Conservation (phyloP, 2,797 vertebrate genomes). For the Gambelia wislizenii region DNA sequence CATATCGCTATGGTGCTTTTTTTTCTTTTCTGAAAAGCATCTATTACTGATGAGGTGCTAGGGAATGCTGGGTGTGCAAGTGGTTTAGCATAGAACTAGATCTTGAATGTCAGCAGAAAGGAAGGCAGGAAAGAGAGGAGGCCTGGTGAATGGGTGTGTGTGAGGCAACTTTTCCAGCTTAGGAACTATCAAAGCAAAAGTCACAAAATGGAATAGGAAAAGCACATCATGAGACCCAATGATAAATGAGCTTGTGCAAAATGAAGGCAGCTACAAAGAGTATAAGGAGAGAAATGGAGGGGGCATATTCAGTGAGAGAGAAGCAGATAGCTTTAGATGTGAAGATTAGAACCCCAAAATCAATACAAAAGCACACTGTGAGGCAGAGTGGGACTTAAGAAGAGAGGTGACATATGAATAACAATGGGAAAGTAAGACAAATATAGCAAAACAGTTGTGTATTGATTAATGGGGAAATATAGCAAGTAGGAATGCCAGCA, state of each 20-base stretch:
- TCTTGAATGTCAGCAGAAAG: no score
- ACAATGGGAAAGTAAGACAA: conserved; percentile 17
- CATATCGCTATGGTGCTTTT: no score
- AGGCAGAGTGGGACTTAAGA: conserved; percentile 7
- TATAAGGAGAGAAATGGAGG: background rate
- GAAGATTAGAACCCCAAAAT: conserved; percentile 8
- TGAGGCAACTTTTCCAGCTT: background rate
- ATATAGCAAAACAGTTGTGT: background rate
- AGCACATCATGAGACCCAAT: background rate
- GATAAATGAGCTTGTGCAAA: background rate
- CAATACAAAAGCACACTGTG: background rate
- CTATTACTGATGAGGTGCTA: no score
- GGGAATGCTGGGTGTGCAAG: background rate
- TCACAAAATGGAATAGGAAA: background rate
- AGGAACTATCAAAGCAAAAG: conserved; percentile 4
- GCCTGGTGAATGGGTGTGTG: background rate
- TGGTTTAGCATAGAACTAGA: background rate
- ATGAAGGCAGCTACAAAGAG: background rate
- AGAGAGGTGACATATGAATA: conserved; percentile 17
- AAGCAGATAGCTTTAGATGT: background rate
- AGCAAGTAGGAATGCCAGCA: conserved; percentile 7
- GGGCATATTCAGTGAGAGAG: background rate
- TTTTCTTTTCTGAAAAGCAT: background rate
- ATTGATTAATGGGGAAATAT: conserved; percentile 16
- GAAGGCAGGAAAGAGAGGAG: background rate